These are phyloP conservation scores for Catamblyrhynchus diadema DNA, from an alignment of 2,797 vertebrate genomes.

Conservation along the genomic window DNA sequence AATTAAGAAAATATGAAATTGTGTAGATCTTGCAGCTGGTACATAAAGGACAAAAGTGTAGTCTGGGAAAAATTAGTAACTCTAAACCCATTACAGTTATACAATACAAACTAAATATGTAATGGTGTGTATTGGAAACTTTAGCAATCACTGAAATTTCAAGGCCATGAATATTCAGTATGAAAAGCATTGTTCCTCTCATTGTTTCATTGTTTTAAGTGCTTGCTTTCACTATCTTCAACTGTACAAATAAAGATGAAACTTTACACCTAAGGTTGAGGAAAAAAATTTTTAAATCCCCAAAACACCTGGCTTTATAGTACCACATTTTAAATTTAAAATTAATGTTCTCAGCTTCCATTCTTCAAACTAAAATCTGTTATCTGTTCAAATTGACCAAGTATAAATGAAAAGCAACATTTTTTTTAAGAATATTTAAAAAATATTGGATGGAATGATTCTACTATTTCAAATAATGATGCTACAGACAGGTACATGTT, in stretches of 20 bases:
- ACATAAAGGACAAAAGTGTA: background rate
- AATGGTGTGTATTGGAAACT: background rate
- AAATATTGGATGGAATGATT: background rate
- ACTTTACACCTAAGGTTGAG: background rate
- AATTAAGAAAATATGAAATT: conserved; percentile 6
- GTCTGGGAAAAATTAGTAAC: background rate
- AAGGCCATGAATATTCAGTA: background rate
- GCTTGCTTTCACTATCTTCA: background rate
- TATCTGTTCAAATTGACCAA: background rate
- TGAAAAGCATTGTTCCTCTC: background rate
- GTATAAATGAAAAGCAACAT: background rate
- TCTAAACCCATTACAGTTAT: background rate
- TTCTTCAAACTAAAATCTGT: background rate
- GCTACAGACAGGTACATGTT: background rate
- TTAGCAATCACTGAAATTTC: background rate
- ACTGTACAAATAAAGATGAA: background rate
- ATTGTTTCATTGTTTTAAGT: background rate
- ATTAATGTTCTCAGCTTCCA: background rate
- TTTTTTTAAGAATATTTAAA: background rate
- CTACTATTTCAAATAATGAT: background rate
- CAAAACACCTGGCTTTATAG: background rate
- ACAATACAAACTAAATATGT: background rate
- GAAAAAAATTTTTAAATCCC: background rate
- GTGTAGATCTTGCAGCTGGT: background rate
- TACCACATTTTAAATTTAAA: background rate